Conservation (phyloP, 2,113 vertebrate genomes). For the Mirza zaza region DNA sequence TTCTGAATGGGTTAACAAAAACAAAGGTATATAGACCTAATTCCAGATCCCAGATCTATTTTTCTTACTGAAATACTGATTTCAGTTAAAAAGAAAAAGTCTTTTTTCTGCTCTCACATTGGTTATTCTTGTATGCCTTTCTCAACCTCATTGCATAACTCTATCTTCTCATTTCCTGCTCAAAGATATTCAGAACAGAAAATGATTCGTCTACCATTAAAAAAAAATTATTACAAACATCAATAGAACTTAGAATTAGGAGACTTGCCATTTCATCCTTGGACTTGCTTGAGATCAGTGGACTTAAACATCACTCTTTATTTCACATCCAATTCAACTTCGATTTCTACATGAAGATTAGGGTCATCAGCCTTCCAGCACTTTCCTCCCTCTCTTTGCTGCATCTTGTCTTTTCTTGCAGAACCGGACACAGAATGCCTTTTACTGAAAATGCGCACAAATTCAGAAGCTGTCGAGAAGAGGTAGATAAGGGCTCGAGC, state of each 20-base stretch:
- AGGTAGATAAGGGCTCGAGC: not conserved
- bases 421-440: not conserved
- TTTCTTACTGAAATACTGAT: not conserved
- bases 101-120: not conserved
- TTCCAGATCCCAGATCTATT: not conserved
- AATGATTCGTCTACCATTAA: not conserved
- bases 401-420: not conserved
- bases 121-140: not conserved
- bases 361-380: not conserved
- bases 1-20: not conserved
- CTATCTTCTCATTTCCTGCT: not conserved
- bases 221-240: not conserved
- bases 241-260: not conserved
- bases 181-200: not conserved
- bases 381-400: too few species aligned
- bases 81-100: too few species aligned
- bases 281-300: too few species aligned
- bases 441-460: not conserved
- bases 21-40: not conserved
- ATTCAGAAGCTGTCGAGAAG: too few species aligned
- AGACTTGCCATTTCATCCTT: accelerated
- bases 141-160: not conserved
- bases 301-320: not conserved
- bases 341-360: not conserved
- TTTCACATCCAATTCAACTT: not conserved